phyloP scores from a whole-genome alignment of 2,888 invertebrate genomes.

The Corbicula japonica region DNA sequence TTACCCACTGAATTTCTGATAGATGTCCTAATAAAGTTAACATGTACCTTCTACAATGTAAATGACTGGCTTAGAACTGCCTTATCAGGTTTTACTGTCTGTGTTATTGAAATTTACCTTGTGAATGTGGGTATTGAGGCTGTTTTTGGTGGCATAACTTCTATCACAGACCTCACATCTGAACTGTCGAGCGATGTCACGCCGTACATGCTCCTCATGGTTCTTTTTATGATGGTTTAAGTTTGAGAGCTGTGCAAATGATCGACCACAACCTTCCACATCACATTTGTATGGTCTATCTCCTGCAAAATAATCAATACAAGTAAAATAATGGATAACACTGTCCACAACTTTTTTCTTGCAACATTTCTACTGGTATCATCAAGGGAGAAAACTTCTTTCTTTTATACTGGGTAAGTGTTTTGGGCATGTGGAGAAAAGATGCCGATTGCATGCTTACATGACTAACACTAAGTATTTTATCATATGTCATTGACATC shows the following conservation, averaged over 20 bases:
- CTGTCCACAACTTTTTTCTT: background rate
- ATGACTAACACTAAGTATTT: too few relatives aligned
- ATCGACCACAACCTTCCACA: conserved; percentile 97
- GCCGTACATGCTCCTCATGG: conserved; percentile 98
- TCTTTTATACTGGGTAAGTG: too few relatives aligned
- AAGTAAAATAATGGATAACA: background rate
- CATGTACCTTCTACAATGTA: too few relatives aligned
- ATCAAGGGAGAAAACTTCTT: too few relatives aligned
- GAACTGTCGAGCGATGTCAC: conserved; percentile 91
- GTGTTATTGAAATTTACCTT: conserved; percentile 91
- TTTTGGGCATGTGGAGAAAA: too few relatives aligned
- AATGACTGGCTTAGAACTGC: background rate
- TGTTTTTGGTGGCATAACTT: conserved; percentile 98
- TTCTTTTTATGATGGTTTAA: conserved; percentile 98
- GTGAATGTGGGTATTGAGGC: conserved; percentile 97
- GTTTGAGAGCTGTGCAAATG: conserved; percentile 98
- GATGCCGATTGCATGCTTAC: too few relatives aligned
- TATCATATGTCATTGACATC: too few relatives aligned
- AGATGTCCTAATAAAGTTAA: too few relatives aligned
- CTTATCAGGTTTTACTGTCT: background rate
- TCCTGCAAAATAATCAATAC: conserved; percentile 89
- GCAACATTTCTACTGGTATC: too few relatives aligned
- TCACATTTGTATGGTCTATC: conserved; percentile 98
- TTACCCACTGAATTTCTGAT: too few relatives aligned
- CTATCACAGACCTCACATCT: conserved; percentile 98